Base-by-base conservation (phyloP, 2,888 invertebrate species). In the Drosophila falleni region DNA sequence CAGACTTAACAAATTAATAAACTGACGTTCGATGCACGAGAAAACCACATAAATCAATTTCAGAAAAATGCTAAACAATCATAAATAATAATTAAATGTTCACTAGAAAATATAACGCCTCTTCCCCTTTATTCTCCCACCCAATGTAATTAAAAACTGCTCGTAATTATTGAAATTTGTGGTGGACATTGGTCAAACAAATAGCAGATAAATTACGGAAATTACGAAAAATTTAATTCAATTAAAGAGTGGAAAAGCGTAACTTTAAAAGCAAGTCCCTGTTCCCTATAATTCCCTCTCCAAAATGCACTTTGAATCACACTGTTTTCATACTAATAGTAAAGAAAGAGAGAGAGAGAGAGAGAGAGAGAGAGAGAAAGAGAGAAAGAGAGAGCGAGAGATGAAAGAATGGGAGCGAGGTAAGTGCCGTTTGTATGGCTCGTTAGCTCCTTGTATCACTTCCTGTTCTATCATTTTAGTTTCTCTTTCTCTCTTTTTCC, bases 71-170 rank as follows among this genome's bases (percentile, higher is more conserved):
- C 89, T 87, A 89, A 88, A 87, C 88, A 85, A 81, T 85, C 89
- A 85, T 85, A 85, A 89, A 86, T 86, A 89, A 89, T 89, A 86
- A 86, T 86, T 86, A 86, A 85, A 74, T 78, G 71, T 54, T 65
- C 44, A 47, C 64, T 66, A 55, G 42, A 74, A 68, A 75, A 63
- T 70, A 59, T 29, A 8, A 1, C 9, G 6, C 31, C 31, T 2
- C 2, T 31, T 8, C 31, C 8, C 46, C n/a, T n/a, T 51, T 3
- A 5, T n/a, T 16, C 44, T 26, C 29, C 33, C 33, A 3, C 35
- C 11, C 60, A 16, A 33, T 53, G 70, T 74, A 78, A 86, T 89
- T 75, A 78, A 84, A 87, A 87, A 76, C 72, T 74, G 73, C 61
- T 66, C 54, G 65, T 86, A 86, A 77, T 83, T 88, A 88, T 77